Evolutionary conservation across 2,888 invertebrate species (phyloP).

Genomic region (Coecobrya sp.): DNA sequence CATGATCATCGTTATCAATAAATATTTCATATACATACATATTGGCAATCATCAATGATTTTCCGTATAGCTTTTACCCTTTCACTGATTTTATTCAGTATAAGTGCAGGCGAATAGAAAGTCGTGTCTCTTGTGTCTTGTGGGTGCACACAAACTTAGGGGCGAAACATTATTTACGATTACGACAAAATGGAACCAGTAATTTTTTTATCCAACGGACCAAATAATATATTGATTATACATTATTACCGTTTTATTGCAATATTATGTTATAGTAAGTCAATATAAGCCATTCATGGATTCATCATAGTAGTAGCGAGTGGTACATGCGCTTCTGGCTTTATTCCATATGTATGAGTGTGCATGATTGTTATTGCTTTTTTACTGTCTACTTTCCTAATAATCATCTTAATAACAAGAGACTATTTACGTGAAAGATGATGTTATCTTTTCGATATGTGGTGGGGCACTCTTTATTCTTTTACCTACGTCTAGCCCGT

Average conservation of each 20-base stretch:
- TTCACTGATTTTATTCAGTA: neutral
- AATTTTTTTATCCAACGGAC: constrained; percentile 49
- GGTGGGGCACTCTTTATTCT: constrained; percentile 17
- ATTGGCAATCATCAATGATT: constrained; percentile 53
- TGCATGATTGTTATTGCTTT: constrained; percentile 59
- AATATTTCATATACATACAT: constrained; percentile 31
- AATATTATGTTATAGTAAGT: constrained; percentile 17
- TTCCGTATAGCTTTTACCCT: constrained; percentile 37
- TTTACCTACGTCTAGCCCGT: neutral
- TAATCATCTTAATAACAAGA: constrained; percentile 67
- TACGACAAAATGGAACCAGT: constrained; percentile 60
- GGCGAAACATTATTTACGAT: constrained; percentile 54
- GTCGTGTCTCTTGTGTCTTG: constrained; percentile 1
- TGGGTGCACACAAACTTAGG: constrained; percentile 27
- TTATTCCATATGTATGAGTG: constrained; percentile 44
- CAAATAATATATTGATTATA: constrained; percentile 62
- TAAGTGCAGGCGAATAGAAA: neutral
- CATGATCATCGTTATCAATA: constrained; percentile 23
- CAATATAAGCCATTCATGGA: constrained; percentile 27
- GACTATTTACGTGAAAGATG: constrained; percentile 57
- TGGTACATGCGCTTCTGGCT: constrained; percentile 50
- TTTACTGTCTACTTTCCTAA: constrained; percentile 26
- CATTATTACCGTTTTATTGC: constrained; percentile 60
- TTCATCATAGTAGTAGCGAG: neutral
- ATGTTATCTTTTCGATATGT: constrained; percentile 44